These are phyloP conservation scores for Oncorhynchus keta DNA, from an alignment of 2,113 vertebrate species.

Conservation along the genomic window DNA sequence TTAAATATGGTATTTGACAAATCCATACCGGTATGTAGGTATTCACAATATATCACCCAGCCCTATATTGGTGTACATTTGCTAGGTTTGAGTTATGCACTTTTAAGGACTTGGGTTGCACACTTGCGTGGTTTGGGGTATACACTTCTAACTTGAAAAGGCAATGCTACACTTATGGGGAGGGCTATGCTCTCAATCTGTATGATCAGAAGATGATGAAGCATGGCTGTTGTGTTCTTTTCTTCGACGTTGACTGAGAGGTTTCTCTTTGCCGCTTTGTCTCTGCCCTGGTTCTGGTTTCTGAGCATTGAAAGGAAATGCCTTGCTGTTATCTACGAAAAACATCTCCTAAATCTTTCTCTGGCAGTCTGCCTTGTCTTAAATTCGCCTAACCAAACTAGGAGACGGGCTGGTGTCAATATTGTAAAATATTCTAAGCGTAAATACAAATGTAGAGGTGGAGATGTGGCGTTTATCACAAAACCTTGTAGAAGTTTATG, in stretches of 20 bases:
- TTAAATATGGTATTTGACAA: too few relatives aligned
- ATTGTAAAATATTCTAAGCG: constrained; percentile 9
- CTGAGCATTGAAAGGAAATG: constrained; percentile 80
- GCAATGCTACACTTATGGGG: background rate
- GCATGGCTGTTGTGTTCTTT: background rate
- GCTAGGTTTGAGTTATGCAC: too few relatives aligned
- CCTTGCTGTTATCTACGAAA: constrained; percentile 77
- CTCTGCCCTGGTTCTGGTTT: constrained; percentile 60
- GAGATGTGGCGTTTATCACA: background rate
- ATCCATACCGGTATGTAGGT: too few relatives aligned
- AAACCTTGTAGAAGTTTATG: background rate
- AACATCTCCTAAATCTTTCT: constrained; percentile 76
- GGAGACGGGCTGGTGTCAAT: constrained; percentile 44
- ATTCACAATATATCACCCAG: too few relatives aligned
- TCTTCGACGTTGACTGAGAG: background rate
- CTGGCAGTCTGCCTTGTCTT: constrained; percentile 34
- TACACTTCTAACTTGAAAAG: too few relatives aligned
- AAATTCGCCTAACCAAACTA: constrained; percentile 47
- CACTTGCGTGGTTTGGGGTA: too few relatives aligned
- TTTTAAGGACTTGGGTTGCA: too few relatives aligned
- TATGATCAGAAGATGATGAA: background rate
- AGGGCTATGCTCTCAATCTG: too few relatives aligned
- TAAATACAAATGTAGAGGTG: constrained; percentile 55
- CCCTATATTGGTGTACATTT: too few relatives aligned
- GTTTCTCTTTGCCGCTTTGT: constrained; percentile 45